Conservation (phyloP, 2,888 invertebrate species). For the Sinhomidia bicolor region DNA sequence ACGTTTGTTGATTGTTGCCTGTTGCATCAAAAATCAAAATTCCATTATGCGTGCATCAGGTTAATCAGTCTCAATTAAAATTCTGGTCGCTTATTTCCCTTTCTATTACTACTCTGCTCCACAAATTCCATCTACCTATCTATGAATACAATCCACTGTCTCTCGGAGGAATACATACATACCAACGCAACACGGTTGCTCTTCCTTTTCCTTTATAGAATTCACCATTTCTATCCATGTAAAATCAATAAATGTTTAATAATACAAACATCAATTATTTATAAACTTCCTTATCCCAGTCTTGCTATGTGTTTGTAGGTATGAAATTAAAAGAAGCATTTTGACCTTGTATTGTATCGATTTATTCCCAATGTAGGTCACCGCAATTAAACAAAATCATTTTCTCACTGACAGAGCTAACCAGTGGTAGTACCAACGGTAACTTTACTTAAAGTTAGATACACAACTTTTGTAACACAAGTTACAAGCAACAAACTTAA, state of each 20-base stretch:
- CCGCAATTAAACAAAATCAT: background rate
- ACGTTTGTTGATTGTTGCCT: too few relatives aligned
- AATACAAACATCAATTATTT: background rate
- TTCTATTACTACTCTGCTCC: too few relatives aligned
- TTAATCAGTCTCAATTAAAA: too few relatives aligned
- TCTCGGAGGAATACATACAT: too few relatives aligned
- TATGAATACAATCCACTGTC: background rate
- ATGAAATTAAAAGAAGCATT: background rate
- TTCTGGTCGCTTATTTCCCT: too few relatives aligned
- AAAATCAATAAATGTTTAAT: background rate
- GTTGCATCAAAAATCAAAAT: too few relatives aligned
- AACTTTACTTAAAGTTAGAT: too few relatives aligned
- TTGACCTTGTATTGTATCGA: slow-evolving; percentile 35
- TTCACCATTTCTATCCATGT: background rate
- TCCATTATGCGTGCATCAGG: too few relatives aligned
- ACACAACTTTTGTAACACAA: too few relatives aligned
- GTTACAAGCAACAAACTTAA: too few relatives aligned
- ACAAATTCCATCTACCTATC: too few relatives aligned
- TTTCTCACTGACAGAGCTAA: background rate
- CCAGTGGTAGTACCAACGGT: background rate
- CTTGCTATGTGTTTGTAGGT: slow-evolving; percentile 46
- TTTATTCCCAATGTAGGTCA: slow-evolving; percentile 64
- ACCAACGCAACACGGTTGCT: background rate
- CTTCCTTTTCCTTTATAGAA: background rate
- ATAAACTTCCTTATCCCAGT: background rate